These are phyloP conservation scores for Conopomorpha cramerella DNA, from an alignment of 1,140 invertebrate species.

Conservation along the genomic window DNA sequence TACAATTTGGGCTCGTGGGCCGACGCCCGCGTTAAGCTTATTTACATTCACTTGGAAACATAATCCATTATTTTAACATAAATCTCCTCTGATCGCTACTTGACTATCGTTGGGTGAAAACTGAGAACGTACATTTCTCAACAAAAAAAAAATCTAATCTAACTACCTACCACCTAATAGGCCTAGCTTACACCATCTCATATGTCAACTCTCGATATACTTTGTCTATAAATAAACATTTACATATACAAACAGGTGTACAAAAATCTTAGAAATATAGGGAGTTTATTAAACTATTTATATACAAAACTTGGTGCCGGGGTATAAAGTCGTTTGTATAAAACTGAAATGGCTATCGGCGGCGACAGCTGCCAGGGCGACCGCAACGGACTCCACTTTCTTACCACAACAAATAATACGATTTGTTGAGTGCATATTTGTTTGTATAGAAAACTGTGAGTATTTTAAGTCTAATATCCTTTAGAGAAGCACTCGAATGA, in stretches of 20 bases:
- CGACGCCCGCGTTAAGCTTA: too few relatives aligned
- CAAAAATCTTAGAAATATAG: constrained; percentile 37
- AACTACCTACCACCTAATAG: constrained; percentile 24
- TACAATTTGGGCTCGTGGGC: constrained; percentile 4
- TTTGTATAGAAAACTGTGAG: neutral
- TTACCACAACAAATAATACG: neutral
- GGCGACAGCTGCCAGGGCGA: neutral
- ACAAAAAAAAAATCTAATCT: constrained; percentile 37
- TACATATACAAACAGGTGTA: constrained; percentile 51
- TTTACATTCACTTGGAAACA: too few relatives aligned
- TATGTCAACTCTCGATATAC: constrained; percentile 31
- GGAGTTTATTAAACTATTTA: constrained; percentile 28
- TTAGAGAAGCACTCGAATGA: too few relatives aligned
- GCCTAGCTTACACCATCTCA: constrained; percentile 24
- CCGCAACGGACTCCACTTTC: neutral
- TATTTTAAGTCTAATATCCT: too few relatives aligned
- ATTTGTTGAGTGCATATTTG: neutral
- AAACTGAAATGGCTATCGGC: neutral
- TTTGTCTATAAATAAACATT: constrained; percentile 46
- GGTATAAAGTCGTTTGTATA: neutral
- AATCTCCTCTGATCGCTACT: constrained; percentile 43
- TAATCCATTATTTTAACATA: constrained; percentile 33
- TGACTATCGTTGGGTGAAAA: constrained; percentile 59
- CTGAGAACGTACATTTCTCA: constrained; percentile 29
- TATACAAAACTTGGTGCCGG: constrained; percentile 27